Base-by-base conservation (phyloP, 2,797 vertebrate species). In the Cyprinodon diabolis region DNA sequence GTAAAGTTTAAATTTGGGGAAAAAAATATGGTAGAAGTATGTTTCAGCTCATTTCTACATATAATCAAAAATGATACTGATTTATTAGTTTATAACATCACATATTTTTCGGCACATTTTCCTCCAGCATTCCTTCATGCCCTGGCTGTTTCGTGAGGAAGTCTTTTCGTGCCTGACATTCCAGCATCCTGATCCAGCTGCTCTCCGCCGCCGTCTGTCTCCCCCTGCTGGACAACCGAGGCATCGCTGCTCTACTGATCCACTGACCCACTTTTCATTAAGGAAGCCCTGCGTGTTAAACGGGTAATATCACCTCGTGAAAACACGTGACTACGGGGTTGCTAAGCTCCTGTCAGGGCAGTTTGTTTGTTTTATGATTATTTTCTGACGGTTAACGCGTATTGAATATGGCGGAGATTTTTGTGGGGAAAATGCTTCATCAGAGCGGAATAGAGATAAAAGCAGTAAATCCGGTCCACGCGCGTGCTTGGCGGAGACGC, bases 181-280 rank as follows among this genome's bases (percentile, higher is more conserved):
- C 55, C 30, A 52, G 54, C 49, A 23, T 40, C 0, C 1, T n/a
- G 40, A 1, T 10, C 15, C 10, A 35, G 19, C 47, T n/a, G 15
- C 48, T 73, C 3, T 0, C 23, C 4, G 10, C 48, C 69, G 10
- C 56, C 68, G 7, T n/a, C 51, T 74, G 9, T 12, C 82, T 66
- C 87, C 90, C 85, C 63, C 92, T 91, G 83, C 83, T 74, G 87
- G 48, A 0, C 76, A 0, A 48, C 0, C 43, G 0, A 12, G 66
- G 81, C 67, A 86, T 55, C 74, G 75, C 75, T 87, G 92, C 83
- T 91, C 91, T 9, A 92, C 86, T 94, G 91, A 84, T 92, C 92
- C 57, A 93, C 92, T 94, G 91, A 94, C 92, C 93, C 84, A 94
- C 6, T 87, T 93, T 78, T 14, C 5, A 11, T 8, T 11, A 47